Evolutionary conservation across 2,888 invertebrate species (phyloP), one percentile per base, ranked within the genome.

Genomic region (Ectropis crepuscularia): DNA sequence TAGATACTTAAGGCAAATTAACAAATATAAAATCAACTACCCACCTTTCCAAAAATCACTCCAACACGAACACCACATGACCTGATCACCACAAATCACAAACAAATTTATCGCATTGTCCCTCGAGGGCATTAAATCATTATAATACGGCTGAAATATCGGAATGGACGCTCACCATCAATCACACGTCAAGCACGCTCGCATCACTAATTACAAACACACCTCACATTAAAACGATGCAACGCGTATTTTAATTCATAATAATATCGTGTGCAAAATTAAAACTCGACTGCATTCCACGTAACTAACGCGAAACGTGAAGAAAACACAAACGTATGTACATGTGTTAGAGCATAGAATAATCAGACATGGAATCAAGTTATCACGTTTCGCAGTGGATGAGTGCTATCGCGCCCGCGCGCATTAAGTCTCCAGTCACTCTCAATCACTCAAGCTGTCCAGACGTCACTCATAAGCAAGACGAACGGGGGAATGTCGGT

Each of bases 401-500:
- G 69, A 62, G 66, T 72, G 70, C 79, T 82, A 83, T 85, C 87
- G 85, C 87, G 88, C 87, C 79, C 81, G 83, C 83, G 89, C 89
- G 89, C 90, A 91, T 91, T 91, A 91, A 90, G 90, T 87, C 89
- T 86, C 86, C 86, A 91, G 91, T 92, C 92, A 92, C 88, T 92
- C 91, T 91, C 91, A 90, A 92, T 92, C 91, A 92, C 91, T 92
- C 90, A 89, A 89, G 83, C 90, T 91, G 91, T 91, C 91, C 88
- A 79, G 86, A 88, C 87, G 90, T 92, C 91, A 90, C 84, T 92
- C 92, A 92, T 92, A 92, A 91, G 90, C 90, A 91, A 91, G 90
- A 90, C 90, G 89, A 88, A 90, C 89, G 89, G 89, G 91, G 87
- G 86, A 85, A 85, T 80, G 86, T 83, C 85, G 84, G 86, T 86